Evolutionary conservation across 2,113 vertebrate genomes (phyloP).

Genomic region (Eira barbara): DNA sequence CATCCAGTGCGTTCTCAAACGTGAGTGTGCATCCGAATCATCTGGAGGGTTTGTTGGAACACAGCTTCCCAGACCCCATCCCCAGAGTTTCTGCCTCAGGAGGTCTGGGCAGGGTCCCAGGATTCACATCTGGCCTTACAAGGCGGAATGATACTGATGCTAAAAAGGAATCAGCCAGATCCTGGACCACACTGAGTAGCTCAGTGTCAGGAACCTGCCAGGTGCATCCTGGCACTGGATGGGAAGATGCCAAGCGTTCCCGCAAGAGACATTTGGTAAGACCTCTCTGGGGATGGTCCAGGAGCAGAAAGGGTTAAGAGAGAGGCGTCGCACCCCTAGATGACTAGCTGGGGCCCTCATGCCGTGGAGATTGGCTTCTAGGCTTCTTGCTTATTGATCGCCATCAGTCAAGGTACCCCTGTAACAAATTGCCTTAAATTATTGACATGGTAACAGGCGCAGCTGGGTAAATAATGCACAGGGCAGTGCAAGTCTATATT

Average conservation of each 20-base stretch:
- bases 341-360: conserved; percentile 45
- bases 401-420: conserved; percentile 74
- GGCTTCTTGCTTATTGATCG: conserved; percentile 77
- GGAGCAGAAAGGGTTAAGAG: conserved; percentile 66
- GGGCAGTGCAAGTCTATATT: conserved; percentile 70
- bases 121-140: not conserved
- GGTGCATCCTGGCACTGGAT: fast-evolving
- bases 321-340: not conserved
- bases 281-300: not conserved
- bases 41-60: not conserved
- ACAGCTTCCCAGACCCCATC: not conserved
- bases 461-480: conserved; percentile 79
- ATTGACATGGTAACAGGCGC: conserved; percentile 77
- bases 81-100: not conserved
- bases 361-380: conserved; percentile 70
- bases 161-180: not conserved
- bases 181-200: not conserved
- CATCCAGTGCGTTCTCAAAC: not conserved
- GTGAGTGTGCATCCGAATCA: not conserved
- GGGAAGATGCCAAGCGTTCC: too few relatives aligned
- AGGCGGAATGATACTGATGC: not conserved
- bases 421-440: conserved; percentile 81
- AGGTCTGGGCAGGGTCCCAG: not conserved
- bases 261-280: not conserved
- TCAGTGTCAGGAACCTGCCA: not conserved